Percentiles rank a stretch among this genome's conserved stretches.
phyloP scores from a whole-genome alignment of 2,797 vertebrate species.

The Enteromius fasciolatus region DNA sequence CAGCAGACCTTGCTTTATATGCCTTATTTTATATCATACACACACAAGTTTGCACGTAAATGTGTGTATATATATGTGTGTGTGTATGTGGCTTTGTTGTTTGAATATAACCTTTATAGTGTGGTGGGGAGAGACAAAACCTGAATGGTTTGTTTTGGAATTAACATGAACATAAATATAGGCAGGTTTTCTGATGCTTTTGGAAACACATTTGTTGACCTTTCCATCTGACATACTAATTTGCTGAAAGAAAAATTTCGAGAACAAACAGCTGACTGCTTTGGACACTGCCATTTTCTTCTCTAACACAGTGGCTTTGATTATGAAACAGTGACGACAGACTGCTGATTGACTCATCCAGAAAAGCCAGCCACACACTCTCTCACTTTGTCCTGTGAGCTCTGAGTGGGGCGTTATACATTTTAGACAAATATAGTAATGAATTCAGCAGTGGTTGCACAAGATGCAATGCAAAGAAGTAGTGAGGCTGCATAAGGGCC shows the following conservation, averaged over 20 bases:
- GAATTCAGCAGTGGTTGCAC: background rate
- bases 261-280: conserved; percentile 43
- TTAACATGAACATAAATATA: conserved; percentile 31
- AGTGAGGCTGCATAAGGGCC: background rate
- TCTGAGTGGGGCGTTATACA: background rate
- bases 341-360: conserved; percentile 51
- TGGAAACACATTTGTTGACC: conserved; percentile 23
- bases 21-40: background rate
- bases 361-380: conserved; percentile 1
- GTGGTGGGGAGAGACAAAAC: background rate
- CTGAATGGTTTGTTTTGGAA: conserved; percentile 18
- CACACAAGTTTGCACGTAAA: background rate
- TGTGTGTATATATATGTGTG: background rate
- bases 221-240: conserved; percentile 12
- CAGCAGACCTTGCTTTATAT: background rate
- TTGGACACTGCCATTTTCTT: conserved; percentile 20
- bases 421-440: conserved; percentile 21
- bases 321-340: conserved; percentile 53
- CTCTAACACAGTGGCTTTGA: conserved; percentile 38
- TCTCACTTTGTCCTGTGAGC: conserved; percentile 10
- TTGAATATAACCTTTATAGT: background rate
- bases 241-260: background rate
- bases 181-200: background rate
- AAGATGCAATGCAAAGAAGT: conserved; percentile 9
- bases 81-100: background rate